These are phyloP conservation scores for Saguinus midas DNA, from an alignment of 2,113 vertebrate genomes.

Conservation along the genomic window DNA sequence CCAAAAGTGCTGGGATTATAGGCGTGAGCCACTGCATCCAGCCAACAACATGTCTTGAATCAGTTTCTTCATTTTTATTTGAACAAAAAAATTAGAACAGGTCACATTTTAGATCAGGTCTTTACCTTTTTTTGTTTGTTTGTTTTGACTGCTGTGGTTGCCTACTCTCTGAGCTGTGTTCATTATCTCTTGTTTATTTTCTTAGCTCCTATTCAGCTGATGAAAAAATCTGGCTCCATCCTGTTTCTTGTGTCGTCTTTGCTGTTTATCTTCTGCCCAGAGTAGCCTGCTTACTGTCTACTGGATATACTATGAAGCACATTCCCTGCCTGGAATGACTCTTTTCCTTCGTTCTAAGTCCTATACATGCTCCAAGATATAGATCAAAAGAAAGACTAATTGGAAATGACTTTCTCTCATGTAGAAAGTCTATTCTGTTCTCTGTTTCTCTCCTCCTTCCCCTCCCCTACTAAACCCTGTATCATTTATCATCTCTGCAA, in stretches of 20 bases:
- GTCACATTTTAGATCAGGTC: neutral
- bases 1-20: no score
- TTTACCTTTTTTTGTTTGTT: neutral
- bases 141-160: neutral
- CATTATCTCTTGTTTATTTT: neutral
- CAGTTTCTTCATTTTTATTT: neutral
- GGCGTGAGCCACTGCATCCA: no score
- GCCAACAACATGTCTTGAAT: neutral
- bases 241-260: neutral
- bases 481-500: neutral
- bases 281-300: neutral
- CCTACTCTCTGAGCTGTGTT: neutral
- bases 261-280: neutral
- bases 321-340: neutral
- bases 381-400: neutral
- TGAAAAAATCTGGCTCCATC: neutral
- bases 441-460: neutral
- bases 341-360: neutral
- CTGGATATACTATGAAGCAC: neutral
- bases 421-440: no score
- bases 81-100: no score
- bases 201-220: neutral
- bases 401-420: neutral
- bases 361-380: neutral
- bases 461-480: neutral